Conservation (phyloP, 2,113 vertebrate species). For the Myotis davidii region DNA sequence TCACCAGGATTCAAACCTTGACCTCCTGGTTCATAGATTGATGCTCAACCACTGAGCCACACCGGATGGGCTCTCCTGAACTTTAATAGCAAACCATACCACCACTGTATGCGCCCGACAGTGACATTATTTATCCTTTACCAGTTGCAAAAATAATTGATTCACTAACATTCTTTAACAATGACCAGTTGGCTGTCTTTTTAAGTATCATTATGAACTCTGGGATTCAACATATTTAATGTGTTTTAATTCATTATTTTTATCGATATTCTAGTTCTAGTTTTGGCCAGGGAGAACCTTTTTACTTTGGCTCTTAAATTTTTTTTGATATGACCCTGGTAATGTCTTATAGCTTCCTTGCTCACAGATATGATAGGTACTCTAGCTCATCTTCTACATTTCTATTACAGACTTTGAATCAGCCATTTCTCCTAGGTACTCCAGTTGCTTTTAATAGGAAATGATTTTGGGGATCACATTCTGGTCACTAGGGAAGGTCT, state of each 20-base stretch:
- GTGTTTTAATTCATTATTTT: not conserved
- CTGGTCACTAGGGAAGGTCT: constrained; percentile 15
- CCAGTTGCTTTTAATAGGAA: constrained; percentile 49
- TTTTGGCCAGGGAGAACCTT: constrained; percentile 18
- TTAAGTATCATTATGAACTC: not conserved
- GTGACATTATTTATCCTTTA: not conserved
- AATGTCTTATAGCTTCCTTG: not conserved
- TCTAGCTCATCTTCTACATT: constrained; percentile 37
- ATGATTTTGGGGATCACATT: constrained; percentile 28
- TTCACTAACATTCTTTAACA: not conserved
- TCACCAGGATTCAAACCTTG: too few relatives aligned
- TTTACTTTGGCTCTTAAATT: not conserved
- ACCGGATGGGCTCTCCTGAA: too few relatives aligned
- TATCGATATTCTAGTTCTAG: not conserved
- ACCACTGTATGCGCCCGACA: too few relatives aligned
- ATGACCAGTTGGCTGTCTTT: not conserved
- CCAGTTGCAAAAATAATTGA: constrained; percentile 11
- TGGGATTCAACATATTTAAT: constrained; percentile 29
- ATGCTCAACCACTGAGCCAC: too few relatives aligned
- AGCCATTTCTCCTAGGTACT: not conserved
- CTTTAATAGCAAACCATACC: too few relatives aligned
- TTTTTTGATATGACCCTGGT: constrained; percentile 25
- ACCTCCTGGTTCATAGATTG: too few relatives aligned
- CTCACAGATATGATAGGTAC: constrained; percentile 1
- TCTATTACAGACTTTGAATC: constrained; percentile 7